phyloP scores from a whole-genome alignment of 2,888 invertebrate genomes.

The Tenthredo scrophulariae region DNA sequence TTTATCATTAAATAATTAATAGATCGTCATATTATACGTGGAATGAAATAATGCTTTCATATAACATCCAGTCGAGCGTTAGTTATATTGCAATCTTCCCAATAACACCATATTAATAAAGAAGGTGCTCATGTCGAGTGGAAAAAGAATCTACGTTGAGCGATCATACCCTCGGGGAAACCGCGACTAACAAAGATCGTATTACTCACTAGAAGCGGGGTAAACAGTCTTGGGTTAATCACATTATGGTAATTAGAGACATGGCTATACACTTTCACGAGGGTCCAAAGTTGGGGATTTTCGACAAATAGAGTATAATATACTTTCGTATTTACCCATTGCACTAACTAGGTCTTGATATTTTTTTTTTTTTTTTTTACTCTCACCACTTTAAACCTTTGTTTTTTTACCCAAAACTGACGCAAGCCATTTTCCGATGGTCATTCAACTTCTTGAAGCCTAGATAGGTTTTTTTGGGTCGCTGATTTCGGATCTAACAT shows the following conservation, averaged over 20 bases:
- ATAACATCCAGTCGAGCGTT: background rate
- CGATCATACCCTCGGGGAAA: conserved; percentile 7
- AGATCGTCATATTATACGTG: too few species aligned
- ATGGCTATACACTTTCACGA: conserved; percentile 52
- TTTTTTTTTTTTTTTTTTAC: too few species aligned
- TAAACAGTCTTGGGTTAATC: conserved; percentile 63
- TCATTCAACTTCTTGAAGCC: too few species aligned
- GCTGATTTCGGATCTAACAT: too few species aligned
- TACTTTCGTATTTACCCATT: background rate
- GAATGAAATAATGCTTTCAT: background rate
- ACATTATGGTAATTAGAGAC: conserved; percentile 65
- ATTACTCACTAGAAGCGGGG: conserved; percentile 29
- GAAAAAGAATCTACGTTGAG: background rate
- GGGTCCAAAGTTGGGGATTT: conserved; percentile 7
- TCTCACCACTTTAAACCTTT: too few species aligned
- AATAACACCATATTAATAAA: background rate
- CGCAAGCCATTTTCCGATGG: too few species aligned
- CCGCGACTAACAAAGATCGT: background rate
- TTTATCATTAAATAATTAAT: too few species aligned
- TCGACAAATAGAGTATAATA: background rate
- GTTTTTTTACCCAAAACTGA: too few species aligned
- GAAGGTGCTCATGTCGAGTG: background rate
- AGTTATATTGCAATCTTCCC: background rate
- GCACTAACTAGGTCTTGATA: background rate
- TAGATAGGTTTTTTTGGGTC: too few species aligned